Conservation (phyloP, 1,140 invertebrate genomes). For the Antheraea mylitta region DNA sequence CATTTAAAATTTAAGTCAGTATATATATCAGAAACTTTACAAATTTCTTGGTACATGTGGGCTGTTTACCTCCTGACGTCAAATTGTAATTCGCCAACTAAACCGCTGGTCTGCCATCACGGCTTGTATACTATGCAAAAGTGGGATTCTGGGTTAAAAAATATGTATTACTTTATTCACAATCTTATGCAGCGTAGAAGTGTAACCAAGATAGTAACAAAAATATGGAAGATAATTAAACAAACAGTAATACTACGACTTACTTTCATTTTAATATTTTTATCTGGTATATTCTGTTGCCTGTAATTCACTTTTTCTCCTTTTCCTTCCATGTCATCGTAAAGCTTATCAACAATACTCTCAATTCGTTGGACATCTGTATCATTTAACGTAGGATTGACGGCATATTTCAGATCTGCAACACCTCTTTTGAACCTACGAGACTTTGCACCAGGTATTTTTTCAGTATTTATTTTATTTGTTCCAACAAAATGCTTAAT, state of each 20-base stretch:
- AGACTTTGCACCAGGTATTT: constrained; percentile 13
- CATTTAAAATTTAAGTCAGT: no score
- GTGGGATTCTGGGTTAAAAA: no score
- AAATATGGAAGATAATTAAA: not conserved
- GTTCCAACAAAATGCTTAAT: not conserved
- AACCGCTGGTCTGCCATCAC: no score
- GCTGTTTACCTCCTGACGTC: no score
- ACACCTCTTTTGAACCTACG: constrained; percentile 38
- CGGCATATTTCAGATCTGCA: not conserved
- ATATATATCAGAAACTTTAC: no score
- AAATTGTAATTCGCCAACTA: no score
- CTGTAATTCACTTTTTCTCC: constrained; percentile 35
- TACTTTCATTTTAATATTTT: constrained; percentile 4
- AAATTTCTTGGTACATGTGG: no score
- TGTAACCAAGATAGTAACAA: no score
- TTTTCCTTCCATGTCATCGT: constrained; percentile 50
- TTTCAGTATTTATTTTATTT: not conserved
- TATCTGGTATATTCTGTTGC: constrained; percentile 21
- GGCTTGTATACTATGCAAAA: no score
- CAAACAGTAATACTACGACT: not conserved
- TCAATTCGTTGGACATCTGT: constrained; percentile 45
- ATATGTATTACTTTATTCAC: no score
- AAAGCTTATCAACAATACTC: constrained; percentile 57
- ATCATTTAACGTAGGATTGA: constrained; percentile 32
- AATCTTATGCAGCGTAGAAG: no score